A percentile compares a stretch with the other conserved stretches of the same genome.
These are phyloP conservation scores for Pangasius krempfi DNA, from an alignment of 2,797 vertebrate species.

Conservation along the genomic window DNA sequence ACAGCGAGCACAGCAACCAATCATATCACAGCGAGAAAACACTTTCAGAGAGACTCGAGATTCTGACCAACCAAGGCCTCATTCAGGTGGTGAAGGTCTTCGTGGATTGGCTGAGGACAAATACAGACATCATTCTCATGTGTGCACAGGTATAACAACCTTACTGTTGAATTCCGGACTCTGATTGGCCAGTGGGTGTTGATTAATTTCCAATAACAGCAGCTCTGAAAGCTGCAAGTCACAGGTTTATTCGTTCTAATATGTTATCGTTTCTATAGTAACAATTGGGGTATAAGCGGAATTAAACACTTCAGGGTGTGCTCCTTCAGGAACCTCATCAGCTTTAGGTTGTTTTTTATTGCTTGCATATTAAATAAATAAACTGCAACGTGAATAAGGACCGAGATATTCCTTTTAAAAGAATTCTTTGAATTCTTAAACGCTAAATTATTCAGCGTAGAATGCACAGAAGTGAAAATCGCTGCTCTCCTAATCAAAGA, in stretches of 20 bases:
- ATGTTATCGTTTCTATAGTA: background rate
- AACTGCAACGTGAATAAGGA: background rate
- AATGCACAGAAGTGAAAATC: background rate
- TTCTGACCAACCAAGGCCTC: slow-evolving; percentile 87
- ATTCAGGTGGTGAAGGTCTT: slow-evolving; percentile 94
- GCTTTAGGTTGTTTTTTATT: background rate
- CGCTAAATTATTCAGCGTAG: background rate
- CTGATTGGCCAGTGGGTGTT: background rate
- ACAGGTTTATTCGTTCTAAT: background rate
- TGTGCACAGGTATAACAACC: slow-evolving; percentile 84
- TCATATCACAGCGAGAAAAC: slow-evolving; percentile 87
- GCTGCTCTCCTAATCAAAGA: background rate
- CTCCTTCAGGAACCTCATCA: background rate
- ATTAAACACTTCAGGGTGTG: background rate
- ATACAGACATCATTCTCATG: slow-evolving; percentile 95
- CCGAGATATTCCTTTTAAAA: background rate
- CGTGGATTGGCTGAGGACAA: slow-evolving; percentile 93
- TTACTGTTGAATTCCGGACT: background rate
- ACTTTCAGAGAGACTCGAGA: slow-evolving; percentile 87
- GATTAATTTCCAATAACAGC: background rate
- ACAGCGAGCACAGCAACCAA: slow-evolving; percentile 83
- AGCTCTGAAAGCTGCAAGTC: background rate
- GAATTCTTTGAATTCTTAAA: background rate
- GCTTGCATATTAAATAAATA: background rate
- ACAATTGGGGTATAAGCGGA: background rate